Evolutionary conservation across 1,140 invertebrate species (phyloP), one percentile per base, ranked within the genome.

Genomic region (Cephus cinctus): DNA sequence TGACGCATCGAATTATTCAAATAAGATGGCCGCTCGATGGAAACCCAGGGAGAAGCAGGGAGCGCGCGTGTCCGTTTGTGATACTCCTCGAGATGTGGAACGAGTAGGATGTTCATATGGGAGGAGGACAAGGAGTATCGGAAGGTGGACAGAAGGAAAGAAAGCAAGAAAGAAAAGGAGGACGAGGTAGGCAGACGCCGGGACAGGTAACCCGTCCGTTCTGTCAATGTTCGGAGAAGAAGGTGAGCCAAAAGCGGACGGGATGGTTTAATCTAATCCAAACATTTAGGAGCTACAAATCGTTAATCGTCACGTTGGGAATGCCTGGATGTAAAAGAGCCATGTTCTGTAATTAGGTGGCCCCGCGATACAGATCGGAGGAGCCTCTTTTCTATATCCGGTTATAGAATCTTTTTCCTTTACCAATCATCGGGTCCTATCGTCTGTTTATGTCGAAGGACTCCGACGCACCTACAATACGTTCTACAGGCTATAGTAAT

Each of bases 261-360:
- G 34, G 14, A 51, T 40, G 51, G 41, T 54, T 55, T 52, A 54
- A 57, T 63, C 56, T 60, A 62, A 62, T 65, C 57, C 53, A 54
- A 64, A 62, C 59, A 59, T 62, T n/a, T 61, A 59, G 60, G 53
- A 32, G 48, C 42, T 56, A 64, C 61, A 66, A 61, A 69, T 67
- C 55, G 61, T 62, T 67, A 69, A 69, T 69, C 65, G 67, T 65
- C 63, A 67, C 67, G 63, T 58, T 52, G 63, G 54, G 55, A 63
- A 63, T 61, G 55, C 31, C 43, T 23, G 5, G 11, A 9, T 16
- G 14, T 9, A 34, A 21, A 47, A 54, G 43, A 15, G 36, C 41
- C 50, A 49, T 52, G 55, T 52, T 47, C 31, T n/a, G 59, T 63
- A 65, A 66, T 66, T 64, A 66, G 61, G 45, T 40, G 46, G 46